phyloP scores from a whole-genome alignment of 2,888 invertebrate genomes.

The Ypsolopha sequella region DNA sequence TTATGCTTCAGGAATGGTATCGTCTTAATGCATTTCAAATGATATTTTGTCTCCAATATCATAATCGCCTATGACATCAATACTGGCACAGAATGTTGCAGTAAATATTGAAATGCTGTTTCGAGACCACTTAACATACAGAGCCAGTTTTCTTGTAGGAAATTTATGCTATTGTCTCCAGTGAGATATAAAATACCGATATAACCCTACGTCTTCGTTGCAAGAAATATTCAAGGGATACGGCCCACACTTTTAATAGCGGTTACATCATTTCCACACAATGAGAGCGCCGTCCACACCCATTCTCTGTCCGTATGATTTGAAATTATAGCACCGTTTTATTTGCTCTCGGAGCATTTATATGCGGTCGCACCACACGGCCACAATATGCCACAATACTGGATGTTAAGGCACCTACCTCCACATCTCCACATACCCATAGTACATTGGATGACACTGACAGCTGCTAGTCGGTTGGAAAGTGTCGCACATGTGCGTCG shows the following conservation, averaged over 20 bases:
- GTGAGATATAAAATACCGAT: conserved; percentile 68
- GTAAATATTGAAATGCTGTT: conserved; percentile 44
- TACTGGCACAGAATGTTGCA: conserved; percentile 20
- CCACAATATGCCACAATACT: conserved; percentile 61
- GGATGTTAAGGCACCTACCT: conserved; percentile 42
- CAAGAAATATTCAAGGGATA: conserved; percentile 71
- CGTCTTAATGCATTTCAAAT: conserved; percentile 1
- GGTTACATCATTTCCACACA: conserved; percentile 72
- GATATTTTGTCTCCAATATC: conserved; percentile 19
- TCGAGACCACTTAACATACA: conserved; percentile 49
- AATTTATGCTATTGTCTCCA: conserved; percentile 66
- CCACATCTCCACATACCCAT: conserved; percentile 37
- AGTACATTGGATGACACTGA: conserved; percentile 17
- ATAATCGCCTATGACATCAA: conserved; percentile 25
- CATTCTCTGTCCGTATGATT: conserved; percentile 72
- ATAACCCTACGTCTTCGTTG: conserved; percentile 68
- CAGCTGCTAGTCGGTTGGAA: conserved; percentile 15
- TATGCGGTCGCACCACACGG: conserved; percentile 50
- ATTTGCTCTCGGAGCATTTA: conserved; percentile 68
- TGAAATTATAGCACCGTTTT: conserved; percentile 72
- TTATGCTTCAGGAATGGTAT: neutral
- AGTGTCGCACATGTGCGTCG: conserved; percentile 54
- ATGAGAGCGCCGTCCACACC: conserved; percentile 70
- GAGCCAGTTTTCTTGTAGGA: conserved; percentile 59
- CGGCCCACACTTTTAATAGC: conserved; percentile 70